phyloP scores from a whole-genome alignment of 2,888 invertebrate species.

The Malthinus seriepunctatus region DNA sequence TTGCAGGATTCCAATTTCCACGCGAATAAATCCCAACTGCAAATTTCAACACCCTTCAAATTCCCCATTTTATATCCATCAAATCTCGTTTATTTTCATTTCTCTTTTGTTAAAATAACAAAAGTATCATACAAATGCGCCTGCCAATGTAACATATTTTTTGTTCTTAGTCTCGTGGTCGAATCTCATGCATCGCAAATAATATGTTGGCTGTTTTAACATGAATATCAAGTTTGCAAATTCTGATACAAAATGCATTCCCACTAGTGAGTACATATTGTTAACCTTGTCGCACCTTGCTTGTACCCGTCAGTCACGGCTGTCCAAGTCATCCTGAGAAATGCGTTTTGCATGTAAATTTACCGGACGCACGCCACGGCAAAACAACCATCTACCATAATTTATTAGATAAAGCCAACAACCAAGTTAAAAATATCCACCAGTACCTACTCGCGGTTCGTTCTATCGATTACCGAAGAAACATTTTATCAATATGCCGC shows the following conservation, averaged over 20 bases:
- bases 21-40: too few relatives aligned
- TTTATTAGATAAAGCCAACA: conserved; percentile 13
- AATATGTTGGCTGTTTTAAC: conserved; percentile 20
- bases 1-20: too few relatives aligned
- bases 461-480: too few relatives aligned
- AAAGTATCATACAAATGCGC: conserved; percentile 4
- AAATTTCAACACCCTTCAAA: too few relatives aligned
- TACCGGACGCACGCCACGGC: conserved; percentile 22
- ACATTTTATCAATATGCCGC: too few relatives aligned
- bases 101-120: neutral
- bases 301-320: conserved; percentile 31
- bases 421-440: neutral
- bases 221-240: conserved; percentile 28
- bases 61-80: too few relatives aligned
- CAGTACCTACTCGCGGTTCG: neutral
- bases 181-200: conserved; percentile 19
- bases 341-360: conserved; percentile 32
- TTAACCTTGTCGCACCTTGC: conserved; percentile 34
- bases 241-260: conserved; percentile 28
- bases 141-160: conserved; percentile 10
- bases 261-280: conserved; percentile 30
- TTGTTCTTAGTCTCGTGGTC: conserved; percentile 13
- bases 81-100: too few relatives aligned
- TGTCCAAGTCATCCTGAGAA: conserved; percentile 25
- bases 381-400: conserved; percentile 11